phyloP scores from a whole-genome alignment of 2,797 vertebrate species.

The Falco cherrug region DNA sequence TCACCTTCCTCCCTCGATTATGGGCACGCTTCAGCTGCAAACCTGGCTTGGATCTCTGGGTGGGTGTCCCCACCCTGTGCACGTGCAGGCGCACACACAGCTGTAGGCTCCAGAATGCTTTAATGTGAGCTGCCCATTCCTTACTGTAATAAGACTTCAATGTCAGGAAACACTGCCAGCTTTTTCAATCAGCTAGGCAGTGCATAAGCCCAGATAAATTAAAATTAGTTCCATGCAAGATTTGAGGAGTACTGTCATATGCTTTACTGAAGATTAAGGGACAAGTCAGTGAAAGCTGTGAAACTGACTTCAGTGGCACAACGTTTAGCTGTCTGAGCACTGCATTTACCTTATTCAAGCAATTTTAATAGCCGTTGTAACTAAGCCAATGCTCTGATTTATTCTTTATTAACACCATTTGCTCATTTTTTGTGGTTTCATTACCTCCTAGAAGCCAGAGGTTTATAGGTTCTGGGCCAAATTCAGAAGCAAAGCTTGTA shows the following conservation, averaged over 20 bases:
- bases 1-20: not conserved
- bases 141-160: not conserved
- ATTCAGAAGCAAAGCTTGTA: slow-evolving; percentile 35
- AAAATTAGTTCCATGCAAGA: slow-evolving; percentile 25
- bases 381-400: not conserved
- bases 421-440: slow-evolving; percentile 32
- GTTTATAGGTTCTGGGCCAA: slow-evolving; percentile 30
- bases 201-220: slow-evolving; percentile 9
- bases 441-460: slow-evolving; percentile 9
- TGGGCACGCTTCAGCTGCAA: not conserved
- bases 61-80: not conserved
- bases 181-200: slow-evolving; percentile 18
- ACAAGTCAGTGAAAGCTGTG: not conserved
- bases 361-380: not conserved
- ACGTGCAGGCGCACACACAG: not conserved
- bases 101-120: not conserved
- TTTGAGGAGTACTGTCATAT: slow-evolving; percentile 17
- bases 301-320: not conserved
- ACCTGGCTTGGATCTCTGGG: not conserved
- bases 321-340: not conserved
- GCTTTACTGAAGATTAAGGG: slow-evolving; percentile 25
- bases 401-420: slow-evolving; percentile 18
- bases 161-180: not conserved
- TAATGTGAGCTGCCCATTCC: not conserved
- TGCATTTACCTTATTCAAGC: not conserved